Conservation (phyloP, 2,113 vertebrate genomes). For the Pelusios castaneus region DNA sequence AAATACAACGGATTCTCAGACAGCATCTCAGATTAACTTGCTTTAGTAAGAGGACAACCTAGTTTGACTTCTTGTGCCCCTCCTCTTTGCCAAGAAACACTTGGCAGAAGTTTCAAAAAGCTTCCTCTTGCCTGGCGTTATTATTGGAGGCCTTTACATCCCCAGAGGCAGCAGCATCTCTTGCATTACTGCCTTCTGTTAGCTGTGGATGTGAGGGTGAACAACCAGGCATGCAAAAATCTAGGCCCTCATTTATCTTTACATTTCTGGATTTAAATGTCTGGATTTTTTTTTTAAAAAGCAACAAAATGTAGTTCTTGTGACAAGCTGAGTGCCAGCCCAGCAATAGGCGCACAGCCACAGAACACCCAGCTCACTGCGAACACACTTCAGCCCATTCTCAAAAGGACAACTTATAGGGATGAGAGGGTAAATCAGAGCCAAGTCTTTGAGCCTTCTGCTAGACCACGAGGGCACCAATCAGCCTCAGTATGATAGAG, state of each 20-base stretch:
- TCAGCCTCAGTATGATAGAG: background rate
- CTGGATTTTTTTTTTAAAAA: too few relatives aligned
- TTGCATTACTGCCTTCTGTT: background rate
- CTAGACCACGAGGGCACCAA: background rate
- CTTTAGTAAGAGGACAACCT: background rate
- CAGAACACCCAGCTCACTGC: background rate
- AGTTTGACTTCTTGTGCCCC: background rate
- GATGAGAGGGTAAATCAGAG: background rate
- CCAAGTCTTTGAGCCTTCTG: background rate
- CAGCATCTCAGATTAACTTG: background rate
- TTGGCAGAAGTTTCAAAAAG: background rate
- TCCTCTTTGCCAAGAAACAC: rapidly evolving
- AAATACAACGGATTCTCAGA: background rate
- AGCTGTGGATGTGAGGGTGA: background rate
- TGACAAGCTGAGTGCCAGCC: background rate
- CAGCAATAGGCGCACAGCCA: background rate
- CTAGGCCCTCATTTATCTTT: background rate
- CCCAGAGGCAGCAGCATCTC: background rate
- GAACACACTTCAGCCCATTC: background rate
- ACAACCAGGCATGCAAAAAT: background rate
- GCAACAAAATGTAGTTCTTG: background rate
- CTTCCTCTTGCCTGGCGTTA: background rate
- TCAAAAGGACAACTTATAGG: background rate
- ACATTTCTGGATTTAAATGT: background rate
- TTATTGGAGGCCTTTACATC: background rate